These are phyloP conservation scores for Araneus ventricosus DNA, from an alignment of 1,140 invertebrate genomes.

Conservation along the genomic window DNA sequence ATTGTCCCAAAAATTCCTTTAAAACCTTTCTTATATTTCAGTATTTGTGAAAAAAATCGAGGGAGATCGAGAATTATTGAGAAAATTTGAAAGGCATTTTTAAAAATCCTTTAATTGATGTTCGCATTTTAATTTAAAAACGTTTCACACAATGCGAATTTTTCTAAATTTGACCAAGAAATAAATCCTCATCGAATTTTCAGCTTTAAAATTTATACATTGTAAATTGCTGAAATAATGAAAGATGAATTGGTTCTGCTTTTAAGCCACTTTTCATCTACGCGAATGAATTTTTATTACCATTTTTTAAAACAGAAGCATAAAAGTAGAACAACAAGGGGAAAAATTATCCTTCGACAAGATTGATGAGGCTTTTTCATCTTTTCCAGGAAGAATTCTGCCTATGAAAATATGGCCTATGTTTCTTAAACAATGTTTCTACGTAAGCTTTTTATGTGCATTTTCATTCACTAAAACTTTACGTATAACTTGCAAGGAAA, in stretches of 20 bases:
- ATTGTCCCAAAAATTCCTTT: too few species aligned
- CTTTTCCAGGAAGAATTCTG: background rate
- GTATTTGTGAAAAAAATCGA: too few species aligned
- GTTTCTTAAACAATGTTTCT: conserved; percentile 22
- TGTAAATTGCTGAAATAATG: too few species aligned
- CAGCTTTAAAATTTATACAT: too few species aligned
- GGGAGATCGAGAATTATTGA: too few species aligned
- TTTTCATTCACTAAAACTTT: background rate
- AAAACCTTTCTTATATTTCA: too few species aligned
- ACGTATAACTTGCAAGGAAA: background rate
- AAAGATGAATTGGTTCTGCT: background rate
- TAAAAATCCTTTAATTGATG: too few species aligned
- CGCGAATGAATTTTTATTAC: background rate
- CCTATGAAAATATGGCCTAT: background rate
- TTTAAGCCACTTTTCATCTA: background rate
- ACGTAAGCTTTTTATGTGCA: background rate
- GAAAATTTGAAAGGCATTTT: too few species aligned
- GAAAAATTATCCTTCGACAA: background rate
- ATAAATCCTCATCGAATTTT: too few species aligned
- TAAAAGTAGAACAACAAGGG: background rate
- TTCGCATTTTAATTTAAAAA: too few species aligned
- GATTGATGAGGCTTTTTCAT: conserved; percentile 8
- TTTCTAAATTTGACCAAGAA: too few species aligned
- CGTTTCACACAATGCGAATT: too few species aligned
- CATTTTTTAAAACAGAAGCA: background rate